Evolutionary conservation across 2,113 vertebrate species (phyloP).

Genomic region (Phocoena sinus): DNA sequence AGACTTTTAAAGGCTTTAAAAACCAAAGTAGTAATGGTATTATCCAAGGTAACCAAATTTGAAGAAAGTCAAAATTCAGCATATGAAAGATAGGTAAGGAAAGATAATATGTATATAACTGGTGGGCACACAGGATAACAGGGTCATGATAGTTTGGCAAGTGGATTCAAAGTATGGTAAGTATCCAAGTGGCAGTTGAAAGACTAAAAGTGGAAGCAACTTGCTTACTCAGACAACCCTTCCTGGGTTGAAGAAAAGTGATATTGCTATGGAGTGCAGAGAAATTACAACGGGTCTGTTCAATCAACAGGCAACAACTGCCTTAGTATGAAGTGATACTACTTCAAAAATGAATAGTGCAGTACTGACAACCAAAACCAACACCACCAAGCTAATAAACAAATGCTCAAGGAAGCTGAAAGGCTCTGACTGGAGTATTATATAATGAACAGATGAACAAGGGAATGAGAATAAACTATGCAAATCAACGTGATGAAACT

Average conservation of each 20-base stretch:
- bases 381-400: not conserved
- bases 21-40: not conserved
- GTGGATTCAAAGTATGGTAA: not conserved
- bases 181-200: not conserved
- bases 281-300: not conserved
- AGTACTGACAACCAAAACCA: not conserved
- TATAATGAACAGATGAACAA: not conserved
- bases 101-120: not conserved
- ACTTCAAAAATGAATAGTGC: not conserved
- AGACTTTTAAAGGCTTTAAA: not conserved
- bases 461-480: not conserved
- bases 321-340: not conserved
- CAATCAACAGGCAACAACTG: not conserved
- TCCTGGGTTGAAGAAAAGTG: not conserved
- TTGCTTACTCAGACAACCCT: not conserved
- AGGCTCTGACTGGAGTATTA: not conserved
- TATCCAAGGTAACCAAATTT: not conserved
- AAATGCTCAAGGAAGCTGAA: not conserved
- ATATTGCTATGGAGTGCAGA: not conserved
- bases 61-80: not conserved
- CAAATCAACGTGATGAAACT: not conserved
- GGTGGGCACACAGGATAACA: not conserved
- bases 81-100: not conserved
- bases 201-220: not conserved
- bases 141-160: not conserved